Base-by-base conservation (phyloP, 2,797 vertebrate species). In the Lepus townsendii region DNA sequence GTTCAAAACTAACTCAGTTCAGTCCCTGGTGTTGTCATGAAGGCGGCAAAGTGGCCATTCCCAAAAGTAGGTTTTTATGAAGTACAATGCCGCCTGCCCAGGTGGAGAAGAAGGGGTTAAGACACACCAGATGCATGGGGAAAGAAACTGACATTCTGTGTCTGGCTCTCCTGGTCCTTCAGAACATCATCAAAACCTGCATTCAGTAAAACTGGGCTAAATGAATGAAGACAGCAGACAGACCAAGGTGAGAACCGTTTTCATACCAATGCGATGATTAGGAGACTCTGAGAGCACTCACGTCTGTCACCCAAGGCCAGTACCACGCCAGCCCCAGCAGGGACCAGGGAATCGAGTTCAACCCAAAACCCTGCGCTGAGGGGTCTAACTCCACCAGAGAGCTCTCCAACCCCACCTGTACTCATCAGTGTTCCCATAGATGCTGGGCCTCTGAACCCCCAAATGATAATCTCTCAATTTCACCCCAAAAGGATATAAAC, bases 1-100 rank as follows among this genome's bases (percentile, higher is more conserved):
- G 65, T 50, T 80, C 88, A 66, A 89, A 84, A 93, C 27, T 7
- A 92, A 86, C 14, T 24, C 80, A 57, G 76, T n/a, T 78, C 65
- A 77, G 57, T 42, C 68, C 57, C 76, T 19, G 50, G 27, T 26
- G 50, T 32, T 86, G 26, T 10, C 19, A 62, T 50, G 22, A 90
- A 95, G 32, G 66, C 6, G 38, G 35, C 54, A 19, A 54, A 88
- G 54, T 6, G 5, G 7, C 30, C 4, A 22, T 3, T 79, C 76
- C 80, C n/a, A 47, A 66, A 16, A 42, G 7, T 1, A 57, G 38
- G 60, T 17, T 24, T 47, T 54, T 17, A 19, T 10, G 24, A 90
- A 47, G n/a, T 6, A 11, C 63, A 93, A 83, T 12, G 35, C 10
- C 50, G n/a, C 66, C 7, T 8, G 30, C 27, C 14, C 9, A n/a